Base-by-base conservation (phyloP, 2,888 invertebrate genomes). In the Spilarctia lutea region DNA sequence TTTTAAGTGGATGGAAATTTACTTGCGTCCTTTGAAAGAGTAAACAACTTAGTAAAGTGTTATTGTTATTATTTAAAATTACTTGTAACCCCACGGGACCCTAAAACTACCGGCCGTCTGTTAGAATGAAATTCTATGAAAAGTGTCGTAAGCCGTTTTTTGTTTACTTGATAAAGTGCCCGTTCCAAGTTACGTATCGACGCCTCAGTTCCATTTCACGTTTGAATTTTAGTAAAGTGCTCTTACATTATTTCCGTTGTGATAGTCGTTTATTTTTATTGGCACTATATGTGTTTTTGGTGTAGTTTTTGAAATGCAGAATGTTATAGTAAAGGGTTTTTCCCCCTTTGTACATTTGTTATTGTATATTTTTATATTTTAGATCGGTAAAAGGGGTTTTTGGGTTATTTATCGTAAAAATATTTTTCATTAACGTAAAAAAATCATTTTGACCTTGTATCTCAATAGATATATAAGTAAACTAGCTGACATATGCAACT, bases 121-220 rank as follows among this genome's bases (percentile, higher is more conserved):
- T 73, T 75, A 65, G 72, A 85, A 87, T 86, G 83, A 83, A 86
- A 86, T 82, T 86, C 81, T 82, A 83, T 81, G 79, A 81, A 77
- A 81, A 81, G 77, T 85, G 82, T 83, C 81, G 79, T 72, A 68
- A 81, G 79, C 76, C 75, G 69, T 80, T 83, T 85, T 87, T 86
- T 88, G 85, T 87, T 87, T 85, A 83, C 81, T 81, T 86, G 86
- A 88, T 88, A 87, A 86, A 88, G 88, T 87, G 83, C 80, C 77
- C 72, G 79, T 82, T 85, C 75, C 71, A 71, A 74, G 78, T 76
- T 77, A 76, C 75, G 72, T 79, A 78, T 80, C 70, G 66, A 24
- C 56, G 52, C 45, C 56, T 67, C 27, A 66, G 73, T 74, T 39
- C 45, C 56, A 65, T 80, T 74, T 72, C 71, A 60, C 74, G 69